phyloP scores from a whole-genome alignment of 2,113 vertebrate genomes.

The Sebastes fasciatus region DNA sequence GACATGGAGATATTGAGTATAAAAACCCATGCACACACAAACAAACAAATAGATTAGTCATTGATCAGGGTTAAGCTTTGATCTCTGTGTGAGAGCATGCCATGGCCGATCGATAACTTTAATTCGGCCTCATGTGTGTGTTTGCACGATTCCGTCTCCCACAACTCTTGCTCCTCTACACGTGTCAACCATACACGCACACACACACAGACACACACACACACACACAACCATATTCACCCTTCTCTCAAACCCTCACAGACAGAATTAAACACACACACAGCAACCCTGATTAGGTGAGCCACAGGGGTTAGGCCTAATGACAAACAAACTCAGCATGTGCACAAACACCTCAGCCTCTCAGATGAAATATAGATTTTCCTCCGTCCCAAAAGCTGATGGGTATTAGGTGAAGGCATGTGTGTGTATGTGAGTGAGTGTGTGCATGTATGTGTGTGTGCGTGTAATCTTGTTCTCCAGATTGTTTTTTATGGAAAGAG shows the following conservation, averaged over 20 bases:
- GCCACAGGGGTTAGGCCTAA: slow-evolving; percentile 79
- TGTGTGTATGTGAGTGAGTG: slow-evolving; percentile 18
- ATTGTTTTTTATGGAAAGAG: slow-evolving; percentile 65
- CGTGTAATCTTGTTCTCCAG: slow-evolving; percentile 59
- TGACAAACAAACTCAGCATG: slow-evolving; percentile 82
- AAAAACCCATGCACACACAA: slow-evolving; percentile 44
- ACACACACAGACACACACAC: background rate
- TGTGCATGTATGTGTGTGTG: slow-evolving; percentile 15
- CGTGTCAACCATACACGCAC: slow-evolving; percentile 11
- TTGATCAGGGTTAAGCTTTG: slow-evolving; percentile 76
- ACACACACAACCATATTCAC: slow-evolving; percentile 25
- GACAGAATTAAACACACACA: slow-evolving; percentile 52
- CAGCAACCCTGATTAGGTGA: slow-evolving; percentile 79
- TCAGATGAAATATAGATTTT: slow-evolving; percentile 87
- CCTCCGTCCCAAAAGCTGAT: slow-evolving; percentile 73
- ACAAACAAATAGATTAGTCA: slow-evolving; percentile 65
- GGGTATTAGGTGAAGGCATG: slow-evolving; percentile 68
- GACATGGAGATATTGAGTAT: slow-evolving; percentile 57
- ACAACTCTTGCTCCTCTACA: slow-evolving; percentile 32
- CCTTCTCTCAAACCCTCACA: slow-evolving; percentile 23
- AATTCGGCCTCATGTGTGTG: slow-evolving; percentile 75
- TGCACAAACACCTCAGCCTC: slow-evolving; percentile 80
- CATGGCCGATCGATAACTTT: slow-evolving; percentile 79
- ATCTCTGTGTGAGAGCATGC: slow-evolving; percentile 72
- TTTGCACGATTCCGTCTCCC: slow-evolving; percentile 70